Conservation (phyloP, 2,888 invertebrate species). For the Sesia apiformis region DNA sequence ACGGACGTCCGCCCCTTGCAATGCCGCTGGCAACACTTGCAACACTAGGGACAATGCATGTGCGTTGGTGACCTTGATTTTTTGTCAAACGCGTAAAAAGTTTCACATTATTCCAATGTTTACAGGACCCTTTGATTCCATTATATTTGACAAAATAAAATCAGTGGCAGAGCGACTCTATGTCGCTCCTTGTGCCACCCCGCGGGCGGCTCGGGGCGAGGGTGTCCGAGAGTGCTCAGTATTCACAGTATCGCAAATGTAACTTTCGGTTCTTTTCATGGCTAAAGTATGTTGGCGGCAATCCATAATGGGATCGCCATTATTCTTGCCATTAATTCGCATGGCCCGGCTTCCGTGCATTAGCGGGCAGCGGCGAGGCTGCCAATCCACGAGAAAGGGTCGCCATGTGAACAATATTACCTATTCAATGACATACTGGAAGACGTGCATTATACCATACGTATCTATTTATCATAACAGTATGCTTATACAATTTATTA, state of each 20-base stretch:
- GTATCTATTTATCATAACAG: background rate
- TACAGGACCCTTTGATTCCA: no score
- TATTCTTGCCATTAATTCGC: slow-evolving; percentile 75
- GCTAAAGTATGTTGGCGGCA: slow-evolving; percentile 76
- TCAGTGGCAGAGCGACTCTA: slow-evolving; percentile 14
- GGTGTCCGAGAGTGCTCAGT: slow-evolving; percentile 63
- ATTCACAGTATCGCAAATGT: slow-evolving; percentile 75
- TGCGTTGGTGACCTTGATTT: no score
- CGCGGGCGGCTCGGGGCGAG: slow-evolving; percentile 22
- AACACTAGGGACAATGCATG: no score
- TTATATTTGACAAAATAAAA: no score
- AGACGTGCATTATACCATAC: background rate
- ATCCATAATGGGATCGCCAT: slow-evolving; percentile 76
- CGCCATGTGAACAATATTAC: slow-evolving; percentile 22
- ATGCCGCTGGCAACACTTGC: no score
- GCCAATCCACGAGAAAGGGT: slow-evolving; percentile 59
- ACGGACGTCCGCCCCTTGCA: no score
- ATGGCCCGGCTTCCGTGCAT: slow-evolving; percentile 72
- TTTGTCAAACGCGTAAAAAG: no score
- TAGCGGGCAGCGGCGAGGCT: slow-evolving; percentile 61
- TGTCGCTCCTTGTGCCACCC: slow-evolving; percentile 33
- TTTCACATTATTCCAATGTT: no score
- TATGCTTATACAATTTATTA: no score
- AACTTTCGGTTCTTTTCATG: slow-evolving; percentile 76
- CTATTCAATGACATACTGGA: background rate